Evolutionary conservation across 2,888 invertebrate genomes (phyloP).

Genomic region (Hyalella azteca): DNA sequence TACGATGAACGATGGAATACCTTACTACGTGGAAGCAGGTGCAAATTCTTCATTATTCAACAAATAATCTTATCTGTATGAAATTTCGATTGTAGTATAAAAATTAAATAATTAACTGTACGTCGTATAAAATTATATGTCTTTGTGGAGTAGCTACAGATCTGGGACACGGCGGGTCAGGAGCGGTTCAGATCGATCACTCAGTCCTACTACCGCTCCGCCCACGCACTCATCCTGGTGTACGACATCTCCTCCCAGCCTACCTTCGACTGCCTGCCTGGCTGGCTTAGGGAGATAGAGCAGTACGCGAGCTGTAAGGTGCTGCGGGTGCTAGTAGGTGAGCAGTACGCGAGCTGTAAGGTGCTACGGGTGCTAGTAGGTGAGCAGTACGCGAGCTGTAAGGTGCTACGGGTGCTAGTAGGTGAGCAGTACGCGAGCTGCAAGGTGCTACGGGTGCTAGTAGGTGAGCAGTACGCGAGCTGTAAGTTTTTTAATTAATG

Average conservation of each 20-base stretch:
- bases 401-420: conserved; percentile 91
- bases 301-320: conserved; percentile 96
- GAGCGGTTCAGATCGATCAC: conserved; percentile 95
- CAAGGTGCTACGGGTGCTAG: conserved; percentile 91
- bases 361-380: conserved; percentile 87
- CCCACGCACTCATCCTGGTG: conserved; percentile 93
- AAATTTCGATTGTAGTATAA: no score
- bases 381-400: conserved; percentile 85
- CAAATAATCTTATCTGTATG: no score
- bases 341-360: conserved; percentile 85
- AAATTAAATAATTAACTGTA: no score
- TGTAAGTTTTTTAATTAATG: no score
- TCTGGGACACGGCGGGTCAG: conserved; percentile 99
- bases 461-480: no score
- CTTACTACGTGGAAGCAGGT: no score
- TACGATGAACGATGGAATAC: no score
- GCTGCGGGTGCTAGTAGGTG: conserved; percentile 81
- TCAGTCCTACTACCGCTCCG: conserved; percentile 96
- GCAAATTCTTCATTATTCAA: no score
- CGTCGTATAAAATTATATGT: no score
- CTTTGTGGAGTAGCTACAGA: conserved; percentile 82
- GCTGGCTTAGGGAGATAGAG: conserved; percentile 96
- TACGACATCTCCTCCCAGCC: conserved; percentile 98
- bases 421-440: conserved; percentile 91
- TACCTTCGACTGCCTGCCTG: conserved; percentile 94